Conservation (phyloP, 1,140 invertebrate species). For the Theocolax elegans region DNA sequence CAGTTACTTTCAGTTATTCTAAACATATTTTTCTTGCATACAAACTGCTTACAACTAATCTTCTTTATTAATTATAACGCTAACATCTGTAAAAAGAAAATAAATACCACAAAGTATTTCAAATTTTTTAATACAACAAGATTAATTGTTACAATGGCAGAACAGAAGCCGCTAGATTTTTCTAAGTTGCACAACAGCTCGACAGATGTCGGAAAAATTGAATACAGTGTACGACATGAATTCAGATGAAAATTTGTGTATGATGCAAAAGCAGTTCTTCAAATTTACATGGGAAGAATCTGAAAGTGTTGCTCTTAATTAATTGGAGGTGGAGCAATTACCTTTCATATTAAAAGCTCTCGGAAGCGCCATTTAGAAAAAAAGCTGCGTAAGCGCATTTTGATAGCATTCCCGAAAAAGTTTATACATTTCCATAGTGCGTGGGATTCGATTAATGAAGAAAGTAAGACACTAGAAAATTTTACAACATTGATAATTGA, state of each 20-base stretch:
- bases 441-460: constrained; percentile 48
- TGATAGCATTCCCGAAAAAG: constrained; percentile 44
- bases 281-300: constrained; percentile 19
- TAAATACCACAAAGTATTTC: too few species aligned
- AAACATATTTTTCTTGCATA: too few species aligned
- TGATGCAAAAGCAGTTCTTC: too few species aligned
- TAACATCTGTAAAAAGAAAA: too few species aligned
- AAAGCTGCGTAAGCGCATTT: constrained; percentile 4
- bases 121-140: too few species aligned
- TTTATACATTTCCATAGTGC: constrained; percentile 51
- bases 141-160: constrained; percentile 45
- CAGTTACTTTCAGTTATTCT: too few species aligned
- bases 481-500: neutral
- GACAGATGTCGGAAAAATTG: constrained; percentile 48
- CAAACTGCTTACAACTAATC: too few species aligned
- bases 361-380: neutral
- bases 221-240: constrained; percentile 48
- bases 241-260: constrained; percentile 43
- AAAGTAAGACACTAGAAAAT: constrained; percentile 15
- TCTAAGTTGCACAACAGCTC: too few species aligned
- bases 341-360: constrained; percentile 26
- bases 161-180: constrained; percentile 47
- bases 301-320: constrained; percentile 20
- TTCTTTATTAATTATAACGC: too few species aligned
- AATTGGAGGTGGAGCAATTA: constrained; percentile 22